Evolutionary conservation across 2,888 invertebrate genomes (phyloP).

Genomic region (Pollenia amentaria): DNA sequence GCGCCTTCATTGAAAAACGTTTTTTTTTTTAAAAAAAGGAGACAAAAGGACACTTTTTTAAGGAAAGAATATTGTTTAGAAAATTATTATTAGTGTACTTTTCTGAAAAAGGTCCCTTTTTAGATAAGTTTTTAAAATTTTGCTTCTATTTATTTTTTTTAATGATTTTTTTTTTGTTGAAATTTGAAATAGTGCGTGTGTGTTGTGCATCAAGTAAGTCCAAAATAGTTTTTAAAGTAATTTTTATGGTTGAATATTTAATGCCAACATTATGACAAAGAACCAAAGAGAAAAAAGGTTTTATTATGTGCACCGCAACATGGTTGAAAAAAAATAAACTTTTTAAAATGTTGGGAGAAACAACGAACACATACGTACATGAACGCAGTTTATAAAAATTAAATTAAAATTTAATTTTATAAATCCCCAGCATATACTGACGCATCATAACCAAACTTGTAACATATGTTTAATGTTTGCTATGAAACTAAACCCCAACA

Average conservation of each 20-base stretch:
- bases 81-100: no score
- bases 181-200: not conserved
- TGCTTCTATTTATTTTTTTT: no score
- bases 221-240: slow-evolving; percentile 40
- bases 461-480: slow-evolving; percentile 68
- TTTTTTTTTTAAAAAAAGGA: no score
- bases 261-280: slow-evolving; percentile 20
- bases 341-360: slow-evolving; percentile 48
- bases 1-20: no score
- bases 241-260: slow-evolving; percentile 23
- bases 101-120: no score
- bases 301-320: not conserved
- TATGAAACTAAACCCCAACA: slow-evolving; percentile 41
- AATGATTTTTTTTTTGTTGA: no score
- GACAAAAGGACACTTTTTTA: no score
- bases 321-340: not conserved
- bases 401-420: slow-evolving; percentile 76
- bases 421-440: slow-evolving; percentile 71
- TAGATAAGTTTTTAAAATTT: no score
- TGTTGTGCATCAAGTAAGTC: not conserved
- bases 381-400: slow-evolving; percentile 35
- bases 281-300: not conserved
- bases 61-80: no score
- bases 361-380: not conserved
- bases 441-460: slow-evolving; percentile 50